These are phyloP conservation scores for Micropoecilia bifurca DNA, from an alignment of 2,797 vertebrate species.

Conservation along the genomic window DNA sequence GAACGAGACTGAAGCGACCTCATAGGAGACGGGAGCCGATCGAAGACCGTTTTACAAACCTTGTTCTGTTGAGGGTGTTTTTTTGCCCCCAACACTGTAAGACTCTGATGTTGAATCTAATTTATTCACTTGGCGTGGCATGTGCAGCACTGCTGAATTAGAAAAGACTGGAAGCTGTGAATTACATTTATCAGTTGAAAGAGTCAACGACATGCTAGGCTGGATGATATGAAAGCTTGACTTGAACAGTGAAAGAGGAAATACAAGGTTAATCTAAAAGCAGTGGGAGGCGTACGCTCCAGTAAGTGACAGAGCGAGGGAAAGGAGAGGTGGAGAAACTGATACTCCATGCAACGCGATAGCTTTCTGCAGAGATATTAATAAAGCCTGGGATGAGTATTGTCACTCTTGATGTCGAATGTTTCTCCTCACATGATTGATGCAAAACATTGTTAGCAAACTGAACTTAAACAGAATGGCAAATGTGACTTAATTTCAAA, in stretches of 20 bases:
- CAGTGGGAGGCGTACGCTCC: slow-evolving; percentile 54
- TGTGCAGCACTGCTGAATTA: slow-evolving; percentile 55
- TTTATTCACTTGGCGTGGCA: slow-evolving; percentile 54
- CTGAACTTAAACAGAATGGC: slow-evolving; percentile 62
- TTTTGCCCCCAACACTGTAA: not conserved
- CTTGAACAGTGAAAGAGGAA: slow-evolving; percentile 56
- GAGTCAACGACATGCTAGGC: slow-evolving; percentile 66
- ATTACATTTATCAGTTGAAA: slow-evolving; percentile 70
- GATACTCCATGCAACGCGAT: slow-evolving; percentile 46
- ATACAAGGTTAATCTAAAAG: slow-evolving; percentile 73
- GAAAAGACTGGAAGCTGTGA: slow-evolving; percentile 61
- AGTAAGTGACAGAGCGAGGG: slow-evolving; percentile 48
- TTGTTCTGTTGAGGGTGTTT: slow-evolving; percentile 28
- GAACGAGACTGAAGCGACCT: slow-evolving; percentile 24
- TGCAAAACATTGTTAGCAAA: slow-evolving; percentile 62
- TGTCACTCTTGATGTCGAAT: slow-evolving; percentile 61
- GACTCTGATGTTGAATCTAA: slow-evolving; percentile 50
- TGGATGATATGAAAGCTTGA: slow-evolving; percentile 66
- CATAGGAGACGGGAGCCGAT: slow-evolving; percentile 44
- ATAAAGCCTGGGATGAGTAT: slow-evolving; percentile 66
- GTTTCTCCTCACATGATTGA: slow-evolving; percentile 57
- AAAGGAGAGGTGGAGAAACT: slow-evolving; percentile 39
- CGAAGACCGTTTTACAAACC: slow-evolving; percentile 54
- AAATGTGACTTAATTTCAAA: slow-evolving; percentile 34
- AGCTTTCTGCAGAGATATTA: slow-evolving; percentile 65